Evolutionary conservation across 2,797 vertebrate genomes (phyloP), one percentile per base, ranked within the genome.

Genomic region (Heliangelus exortis): DNA sequence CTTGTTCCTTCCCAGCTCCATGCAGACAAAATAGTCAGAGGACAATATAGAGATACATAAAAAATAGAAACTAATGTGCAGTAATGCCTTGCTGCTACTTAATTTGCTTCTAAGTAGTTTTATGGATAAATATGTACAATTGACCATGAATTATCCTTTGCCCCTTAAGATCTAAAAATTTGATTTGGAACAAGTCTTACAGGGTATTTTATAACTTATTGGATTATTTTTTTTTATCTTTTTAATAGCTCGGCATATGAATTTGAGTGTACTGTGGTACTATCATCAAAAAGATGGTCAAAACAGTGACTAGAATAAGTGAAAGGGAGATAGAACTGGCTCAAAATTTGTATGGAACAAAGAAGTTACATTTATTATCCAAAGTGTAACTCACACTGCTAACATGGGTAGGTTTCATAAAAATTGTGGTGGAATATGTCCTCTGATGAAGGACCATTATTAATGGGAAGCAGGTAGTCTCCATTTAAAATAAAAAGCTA

Each of bases 201-300:
- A 80, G 43, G 29, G 8, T 45, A 87, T 68, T 87, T 92, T 67
- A 45, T 54, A 77, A 61, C 41, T 79, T 72, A 68, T 92, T 77
- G 50, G 22, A 22, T 48, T 73, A 39, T 72, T 81, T 77, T 71
- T 91, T 71, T 91, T 93, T 41, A 13, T 80, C 41, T 91, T 94
- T 94, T 84, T 75, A 85, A 61, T 92, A 95, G 85, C 48, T 89
- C 86, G 54, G 16, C 59, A 53, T 78, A 81, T 85, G 43, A 95
- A 91, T 93, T 88, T 95, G 76, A 89, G 69, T 75, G 51, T 92
- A 68, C 48, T 69, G 29, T 62, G 72, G 36, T 84, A 81, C 34
- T 68, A 19, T 62, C 47, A 85, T 94, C 87, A 95, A 95, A 96
- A 96, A 92, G 71, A 94, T 92, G 90, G 94, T 92, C 81, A 96